Evolutionary conservation across 2,888 invertebrate species (phyloP), one percentile per base, ranked within the genome.

Genomic region (Autographa pulchrina): DNA sequence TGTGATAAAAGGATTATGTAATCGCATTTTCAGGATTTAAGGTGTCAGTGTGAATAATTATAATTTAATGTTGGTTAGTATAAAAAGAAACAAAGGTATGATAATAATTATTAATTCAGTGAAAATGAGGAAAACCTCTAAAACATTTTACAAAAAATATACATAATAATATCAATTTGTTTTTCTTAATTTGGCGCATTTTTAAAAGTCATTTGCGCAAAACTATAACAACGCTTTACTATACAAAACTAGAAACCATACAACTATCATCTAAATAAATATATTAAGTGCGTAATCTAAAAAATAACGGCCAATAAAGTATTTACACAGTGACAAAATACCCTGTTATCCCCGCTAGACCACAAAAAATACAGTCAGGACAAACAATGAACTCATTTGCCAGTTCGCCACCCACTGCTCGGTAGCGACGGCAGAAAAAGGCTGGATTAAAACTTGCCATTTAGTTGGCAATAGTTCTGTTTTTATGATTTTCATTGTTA

Each of bases 381-480:
- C 84, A 88, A 90, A 90, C 89, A 91, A 89, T 88, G 86, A 86
- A 89, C 89, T 90, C 91, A 90, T 92, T 91, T 89, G 84, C 86
- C 85, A 81, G 81, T 83, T 83, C 80, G 72, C 85, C 82, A 76
- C 87, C 84, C 86, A 82, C 84, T 80, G 85, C 75, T 82, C 68
- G 74, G 69, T 68, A 80, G 84, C 82, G 83, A 88, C 86, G 86
- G 82, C 81, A 84, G n/a, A 86, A 81, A 85, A 80, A 84, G 68
- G 72, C 69, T 70, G 68, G 80, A 86, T 89, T 86, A 87, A 88
- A 87, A 84, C 78, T 70, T 67, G 64, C 69, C 76, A 69, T 56
- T 65, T 83, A 80, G 73, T 75, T 68, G 43, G 62, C 71, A 68
- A 78, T 66, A 54, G 52, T 62, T 52, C 14, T 8, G 14, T 63